Evolutionary conservation across 2,888 invertebrate species (phyloP), one percentile per base, ranked within the genome.

Genomic region (Drosophila affinis): DNA sequence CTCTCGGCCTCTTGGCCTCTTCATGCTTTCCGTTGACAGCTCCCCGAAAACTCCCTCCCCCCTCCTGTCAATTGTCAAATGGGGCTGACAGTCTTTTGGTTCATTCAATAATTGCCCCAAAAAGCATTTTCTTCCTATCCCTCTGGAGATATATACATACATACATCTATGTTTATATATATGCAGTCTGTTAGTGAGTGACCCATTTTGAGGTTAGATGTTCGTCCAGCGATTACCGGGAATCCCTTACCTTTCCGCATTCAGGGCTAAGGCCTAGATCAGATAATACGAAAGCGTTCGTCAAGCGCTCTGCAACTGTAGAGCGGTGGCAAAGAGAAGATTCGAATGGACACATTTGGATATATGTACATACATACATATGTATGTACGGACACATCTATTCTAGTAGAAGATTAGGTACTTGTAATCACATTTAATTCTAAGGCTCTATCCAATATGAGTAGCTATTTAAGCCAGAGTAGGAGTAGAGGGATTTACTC

Each of bases 101-200:
- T 44, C 32, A 12, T 24, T 34, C 34, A 47, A 62, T 64, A 62
- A 64, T 64, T 64, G 64, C 62, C 64, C n/a, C 47, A 61, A 61
- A 46, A 45, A 29, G 17, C 17, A 34, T 34, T 12, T 34, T 2
- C 2, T 12, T 34, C 12, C 3, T 34, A 21, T 34, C 12, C 14
- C 34, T 34, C 34, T 14, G 5, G 0, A 34, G 12, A 34, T 14
- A 29, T 9, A 29, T 29, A 5, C n/a, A 12, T 14, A 3, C 18
- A 14, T 6, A n/a, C 9, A 17, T 14, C 7, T n/a, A n/a, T 45
- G 18, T 27, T 10, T 27, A 17, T 4, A 3, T 51, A 27, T 14
- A 6, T 39, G 14, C 14, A 34, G 12, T 34, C 34, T 4, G 10
- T 34, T 34, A 12, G 34, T 34, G 17, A 56, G 14, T 64, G 62